Base-by-base conservation (phyloP, 2,113 vertebrate genomes). In the Pachycephala philippinensis region DNA sequence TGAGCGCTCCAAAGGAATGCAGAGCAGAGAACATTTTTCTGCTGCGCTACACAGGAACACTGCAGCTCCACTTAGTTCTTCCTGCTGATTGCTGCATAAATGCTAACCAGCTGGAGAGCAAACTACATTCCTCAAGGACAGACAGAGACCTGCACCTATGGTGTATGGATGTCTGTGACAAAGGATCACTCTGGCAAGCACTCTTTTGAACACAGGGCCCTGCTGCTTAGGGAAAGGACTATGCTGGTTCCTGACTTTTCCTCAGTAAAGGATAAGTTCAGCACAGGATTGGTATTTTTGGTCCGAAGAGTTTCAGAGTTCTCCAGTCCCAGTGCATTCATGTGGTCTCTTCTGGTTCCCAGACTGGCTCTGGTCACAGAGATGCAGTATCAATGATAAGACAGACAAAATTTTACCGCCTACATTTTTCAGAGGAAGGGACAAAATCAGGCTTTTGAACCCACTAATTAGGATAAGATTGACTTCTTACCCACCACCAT, bases 11-110 rank as follows among this genome's bases (percentile, higher is more conserved):
- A 82, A 61, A 82, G 37, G 53, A 91, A 50, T 71, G 74, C 56
- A 78, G 31, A 87, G 40, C 74, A 87, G n/a, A 72, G 44, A 94
- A 69, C 37, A 76, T 83, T 89, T 91, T 95, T 91, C 91, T 93
- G 94, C 91, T 95, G 93, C 94, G 77, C 70, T 89, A 61, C 53
- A 59, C 53, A 91, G 49, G 70, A 96, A 57, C 26, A 28, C 52
- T 72, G 61, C 53, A 87, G 44, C 31, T 81, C 44, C 44, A 37
- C 53, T 92, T 76, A 69, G 61, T 76, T 66, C 45, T 91, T 96
- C 44, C 65, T 93, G 83, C 86, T 89, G 79, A 90, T 88, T 80
- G 60, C n/a, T 76, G 61, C 8, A 1, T 82, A 95, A 91, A 82
- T 68, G 69, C 40, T 87, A 71, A 89, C 40, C 53, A 91, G 49